A percentile compares a stretch with the other conserved stretches of the same genome.
These are phyloP conservation scores for Parazoanthus darwini DNA, from an alignment of 92 coral and sea anemone species.

Conservation along the genomic window DNA sequence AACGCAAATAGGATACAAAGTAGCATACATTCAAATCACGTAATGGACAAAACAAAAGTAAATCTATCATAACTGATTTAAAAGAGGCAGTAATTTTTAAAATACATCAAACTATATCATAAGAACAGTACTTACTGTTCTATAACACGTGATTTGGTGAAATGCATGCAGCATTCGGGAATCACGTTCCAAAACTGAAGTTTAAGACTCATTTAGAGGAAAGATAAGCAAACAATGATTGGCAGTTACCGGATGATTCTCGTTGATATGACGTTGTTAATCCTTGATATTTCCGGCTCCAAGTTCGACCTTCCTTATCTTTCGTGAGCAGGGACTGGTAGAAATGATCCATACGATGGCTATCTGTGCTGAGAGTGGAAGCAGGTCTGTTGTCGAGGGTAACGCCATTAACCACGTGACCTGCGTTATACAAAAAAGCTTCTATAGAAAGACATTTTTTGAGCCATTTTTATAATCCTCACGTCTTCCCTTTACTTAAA, in stretches of 20 bases:
- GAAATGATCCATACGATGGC: not conserved
- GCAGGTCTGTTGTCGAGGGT: not conserved
- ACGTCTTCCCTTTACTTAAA: too few species aligned
- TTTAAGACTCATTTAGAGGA: not conserved
- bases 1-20: too few species aligned
- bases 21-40: too few species aligned
- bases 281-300: not conserved
- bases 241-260: not conserved
- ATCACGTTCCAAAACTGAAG: not conserved
- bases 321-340: not conserved
- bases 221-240: not conserved
- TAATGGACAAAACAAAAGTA: too few species aligned
- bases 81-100: too few species aligned
- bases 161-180: not conserved
- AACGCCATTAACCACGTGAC: not conserved
- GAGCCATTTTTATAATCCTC: too few species aligned
- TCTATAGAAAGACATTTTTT: too few species aligned
- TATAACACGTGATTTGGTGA: not conserved
- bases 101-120: too few species aligned
- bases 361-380: not conserved
- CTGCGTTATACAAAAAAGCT: not conserved
- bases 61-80: too few species aligned
- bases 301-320: not conserved
- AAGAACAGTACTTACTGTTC: too few species aligned
- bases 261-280: not conserved